These are phyloP conservation scores for Mimachlamys varia DNA, from an alignment of 2,888 invertebrate genomes.

Conservation along the genomic window DNA sequence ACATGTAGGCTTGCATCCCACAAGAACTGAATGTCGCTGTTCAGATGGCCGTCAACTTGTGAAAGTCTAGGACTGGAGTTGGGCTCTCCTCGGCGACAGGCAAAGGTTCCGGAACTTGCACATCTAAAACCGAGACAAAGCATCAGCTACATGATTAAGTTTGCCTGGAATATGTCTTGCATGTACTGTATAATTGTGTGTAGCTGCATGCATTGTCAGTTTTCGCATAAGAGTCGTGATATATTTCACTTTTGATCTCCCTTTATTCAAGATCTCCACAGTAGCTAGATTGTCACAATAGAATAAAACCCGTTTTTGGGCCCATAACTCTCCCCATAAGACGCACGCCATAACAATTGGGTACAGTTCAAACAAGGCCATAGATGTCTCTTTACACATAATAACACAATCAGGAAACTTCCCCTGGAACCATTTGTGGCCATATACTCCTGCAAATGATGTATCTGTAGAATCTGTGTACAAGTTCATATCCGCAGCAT, in stretches of 20 bases:
- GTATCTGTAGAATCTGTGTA: conserved; percentile 46
- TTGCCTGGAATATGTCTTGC: conserved; percentile 45
- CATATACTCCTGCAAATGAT: conserved; percentile 43
- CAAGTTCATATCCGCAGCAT: conserved; percentile 47
- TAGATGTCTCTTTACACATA: conserved; percentile 37
- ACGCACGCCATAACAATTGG: conserved; percentile 45
- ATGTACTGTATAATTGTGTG: conserved; percentile 43
- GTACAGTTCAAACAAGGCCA: conserved; percentile 45
- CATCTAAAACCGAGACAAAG: conserved; percentile 52
- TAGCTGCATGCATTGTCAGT: conserved; percentile 41
- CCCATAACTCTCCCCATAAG: conserved; percentile 46
- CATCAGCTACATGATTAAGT: conserved; percentile 44
- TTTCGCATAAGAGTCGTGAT: conserved; percentile 50
- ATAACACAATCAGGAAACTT: conserved; percentile 43
- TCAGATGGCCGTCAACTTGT: too few relatives aligned
- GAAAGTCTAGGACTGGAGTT: too few relatives aligned
- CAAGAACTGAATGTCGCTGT: too few relatives aligned
- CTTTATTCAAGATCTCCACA: conserved; percentile 47
- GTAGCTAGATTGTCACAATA: conserved; percentile 48
- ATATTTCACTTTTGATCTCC: conserved; percentile 40
- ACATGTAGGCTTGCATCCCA: too few relatives aligned
- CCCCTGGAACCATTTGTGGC: conserved; percentile 49
- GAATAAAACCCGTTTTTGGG: conserved; percentile 41
- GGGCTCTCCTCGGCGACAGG: too few relatives aligned
- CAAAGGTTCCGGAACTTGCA: conserved; percentile 42